A percentile compares a stretch with the other conserved stretches of the same genome.
These are phyloP conservation scores for Cnemophilus loriae DNA, from an alignment of 2,113 vertebrate species.

Conservation along the genomic window DNA sequence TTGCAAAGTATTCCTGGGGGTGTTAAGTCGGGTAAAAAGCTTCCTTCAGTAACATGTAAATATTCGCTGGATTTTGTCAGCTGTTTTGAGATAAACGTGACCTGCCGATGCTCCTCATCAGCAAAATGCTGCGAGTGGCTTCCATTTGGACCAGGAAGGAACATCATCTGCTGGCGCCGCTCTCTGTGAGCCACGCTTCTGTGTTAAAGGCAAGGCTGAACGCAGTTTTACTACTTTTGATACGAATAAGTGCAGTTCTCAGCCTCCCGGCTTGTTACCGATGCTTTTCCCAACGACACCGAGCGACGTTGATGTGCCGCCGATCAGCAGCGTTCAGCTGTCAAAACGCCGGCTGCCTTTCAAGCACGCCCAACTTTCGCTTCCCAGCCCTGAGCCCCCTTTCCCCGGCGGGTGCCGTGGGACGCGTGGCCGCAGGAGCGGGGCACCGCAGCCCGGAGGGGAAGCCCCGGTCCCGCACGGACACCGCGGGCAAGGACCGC, in stretches of 20 bases:
- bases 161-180: neutral
- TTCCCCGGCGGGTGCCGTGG: rapidly evolving
- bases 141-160: neutral
- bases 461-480: neutral
- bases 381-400: neutral
- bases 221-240: neutral
- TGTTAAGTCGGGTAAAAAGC: neutral
- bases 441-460: neutral
- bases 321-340: rapidly evolving
- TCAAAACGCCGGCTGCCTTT: rapidly evolving
- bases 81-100: neutral
- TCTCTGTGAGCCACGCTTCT: neutral
- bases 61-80: neutral
- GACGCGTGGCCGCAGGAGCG: neutral
- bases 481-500: neutral
- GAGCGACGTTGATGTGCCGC: neutral
- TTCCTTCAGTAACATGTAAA: neutral
- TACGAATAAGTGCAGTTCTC: neutral
- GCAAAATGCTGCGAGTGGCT: neutral
- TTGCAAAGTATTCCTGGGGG: neutral
- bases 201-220: neutral
- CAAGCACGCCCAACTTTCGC: neutral
- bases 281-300: neutral
- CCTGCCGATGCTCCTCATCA: neutral
- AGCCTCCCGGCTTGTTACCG: neutral